phyloP scores from a whole-genome alignment of 2,888 invertebrate genomes.

The Anarsia innoxiella region DNA sequence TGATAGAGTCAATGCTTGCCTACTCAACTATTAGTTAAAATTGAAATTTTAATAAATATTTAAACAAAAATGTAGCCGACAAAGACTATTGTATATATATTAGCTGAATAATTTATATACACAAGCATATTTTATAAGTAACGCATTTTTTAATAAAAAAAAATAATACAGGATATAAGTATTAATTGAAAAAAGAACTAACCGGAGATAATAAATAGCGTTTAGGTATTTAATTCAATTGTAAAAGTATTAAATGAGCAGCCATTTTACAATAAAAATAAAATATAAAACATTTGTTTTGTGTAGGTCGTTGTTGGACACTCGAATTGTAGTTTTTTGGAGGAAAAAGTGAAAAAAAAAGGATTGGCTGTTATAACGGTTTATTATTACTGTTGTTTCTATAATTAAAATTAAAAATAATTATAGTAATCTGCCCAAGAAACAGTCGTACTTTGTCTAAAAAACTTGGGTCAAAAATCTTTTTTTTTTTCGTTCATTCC shows the following conservation, averaged over 20 bases:
- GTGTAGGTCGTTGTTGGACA: too few relatives aligned
- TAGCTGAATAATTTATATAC: slow-evolving; percentile 57
- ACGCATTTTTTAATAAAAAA: slow-evolving; percentile 43
- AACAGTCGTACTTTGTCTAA: too few relatives aligned
- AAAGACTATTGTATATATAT: slow-evolving; percentile 66
- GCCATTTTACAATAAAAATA: slow-evolving; percentile 24
- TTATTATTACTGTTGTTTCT: too few relatives aligned
- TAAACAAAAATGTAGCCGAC: slow-evolving; percentile 49
- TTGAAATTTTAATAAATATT: slow-evolving; percentile 24
- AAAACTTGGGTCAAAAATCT: too few relatives aligned
- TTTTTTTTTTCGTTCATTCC: too few relatives aligned
- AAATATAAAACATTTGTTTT: too few relatives aligned
- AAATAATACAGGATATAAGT: slow-evolving; percentile 60
- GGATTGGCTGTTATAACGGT: too few relatives aligned
- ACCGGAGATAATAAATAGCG: slow-evolving; percentile 65
- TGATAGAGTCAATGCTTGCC: slow-evolving; percentile 60
- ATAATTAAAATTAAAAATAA: too few relatives aligned
- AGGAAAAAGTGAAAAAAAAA: too few relatives aligned
- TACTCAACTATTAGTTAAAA: slow-evolving; percentile 44
- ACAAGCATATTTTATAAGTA: slow-evolving; percentile 49
- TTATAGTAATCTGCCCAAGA: too few relatives aligned
- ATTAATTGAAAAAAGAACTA: slow-evolving; percentile 52
- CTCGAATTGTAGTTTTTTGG: too few relatives aligned
- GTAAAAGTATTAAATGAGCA: slow-evolving; percentile 28
- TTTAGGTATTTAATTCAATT: slow-evolving; percentile 27